Evolutionary conservation across 2,888 invertebrate species (phyloP), one percentile per base, ranked within the genome.

Genomic region (Calameuta idolon): DNA sequence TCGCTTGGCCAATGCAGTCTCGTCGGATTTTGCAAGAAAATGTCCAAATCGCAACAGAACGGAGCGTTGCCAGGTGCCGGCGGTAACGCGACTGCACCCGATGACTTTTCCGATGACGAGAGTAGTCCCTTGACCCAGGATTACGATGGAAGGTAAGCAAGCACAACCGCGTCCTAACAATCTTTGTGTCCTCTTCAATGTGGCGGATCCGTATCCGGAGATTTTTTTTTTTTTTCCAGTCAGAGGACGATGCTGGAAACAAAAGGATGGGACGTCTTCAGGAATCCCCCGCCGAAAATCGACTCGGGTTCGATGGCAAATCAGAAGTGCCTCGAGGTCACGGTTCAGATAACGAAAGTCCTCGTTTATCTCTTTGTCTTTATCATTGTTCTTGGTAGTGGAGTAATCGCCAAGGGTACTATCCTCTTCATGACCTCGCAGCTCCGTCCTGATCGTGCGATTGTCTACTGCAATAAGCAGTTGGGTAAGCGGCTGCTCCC

Each of bases 241-340:
- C 96, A 96, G 92, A 94, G 97, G 89, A 96, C 96, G 81, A 95
- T 96, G 86, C 95, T 95, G 89, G 97, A 97, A 92, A 96, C 96
- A 86, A 97, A 97, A 95, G 96, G 96, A 95, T 98, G 98, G 98
- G 98, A 98, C 94, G 98, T 98, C 80, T 98, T 98, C 93, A 94
- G 98, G 89, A 96, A 97, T 92, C 96, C 98, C 85, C 98, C 98
- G 12, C 95, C 95, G 86, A 97, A 97, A 92, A 95, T 95, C 92
- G 97, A 97, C 92, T 96, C 96, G 85, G 97, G 97, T 83, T 97
- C 97, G 76, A 96, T 96, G 94, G 97, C 96, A 86, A 96, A 95
- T 90, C 97, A 97, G 92, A 95, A 95, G 91, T 97, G 97, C 92
- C 93, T 97, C 90, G 97, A 97, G 87, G 93, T 96, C 89, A 96